Percentiles rank a stretch among this genome's conserved stretches.
phyloP scores from a whole-genome alignment of 2,113 vertebrate species.

The Boulengeromyrus knoepffleri region DNA sequence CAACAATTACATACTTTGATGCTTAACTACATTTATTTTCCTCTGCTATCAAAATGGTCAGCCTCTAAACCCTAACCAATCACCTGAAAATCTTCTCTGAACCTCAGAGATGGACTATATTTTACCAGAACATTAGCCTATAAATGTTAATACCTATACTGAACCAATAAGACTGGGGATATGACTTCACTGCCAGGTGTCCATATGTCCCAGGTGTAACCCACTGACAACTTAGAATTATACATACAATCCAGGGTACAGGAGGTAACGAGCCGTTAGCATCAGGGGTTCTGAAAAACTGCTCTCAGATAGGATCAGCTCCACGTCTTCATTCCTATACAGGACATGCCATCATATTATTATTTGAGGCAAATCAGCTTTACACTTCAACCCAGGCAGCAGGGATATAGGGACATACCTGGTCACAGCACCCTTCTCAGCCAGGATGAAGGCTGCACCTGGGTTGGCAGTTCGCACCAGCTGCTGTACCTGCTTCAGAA shows the following conservation, averaged over 20 bases:
- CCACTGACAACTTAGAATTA: neutral
- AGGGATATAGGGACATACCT: slow-evolving; percentile 56
- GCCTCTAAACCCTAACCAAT: neutral
- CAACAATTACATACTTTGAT: neutral
- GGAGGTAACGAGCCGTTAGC: slow-evolving; percentile 82
- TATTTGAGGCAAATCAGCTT: neutral
- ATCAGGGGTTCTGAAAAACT: slow-evolving; percentile 79
- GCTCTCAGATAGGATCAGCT: slow-evolving; percentile 79
- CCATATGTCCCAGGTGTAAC: neutral
- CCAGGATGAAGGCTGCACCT: slow-evolving; percentile 72
- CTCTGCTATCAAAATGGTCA: neutral
- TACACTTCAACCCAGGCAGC: neutral
- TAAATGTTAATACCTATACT: neutral
- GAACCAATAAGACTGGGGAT: neutral
- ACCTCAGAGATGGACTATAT: neutral
- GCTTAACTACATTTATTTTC: neutral
- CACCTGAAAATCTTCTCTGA: neutral
- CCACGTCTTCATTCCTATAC: slow-evolving; percentile 81
- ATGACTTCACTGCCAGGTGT: neutral
- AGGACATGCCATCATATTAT: slow-evolving; percentile 28
- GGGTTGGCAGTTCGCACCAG: slow-evolving; percentile 83
- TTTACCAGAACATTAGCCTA: neutral
- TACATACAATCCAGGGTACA: slow-evolving; percentile 90
- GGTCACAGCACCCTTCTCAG: slow-evolving; percentile 80
- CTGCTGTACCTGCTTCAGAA: slow-evolving; percentile 74